phyloP scores from a whole-genome alignment of 2,797 vertebrate genomes.

The Chaetodon trifasciatus region DNA sequence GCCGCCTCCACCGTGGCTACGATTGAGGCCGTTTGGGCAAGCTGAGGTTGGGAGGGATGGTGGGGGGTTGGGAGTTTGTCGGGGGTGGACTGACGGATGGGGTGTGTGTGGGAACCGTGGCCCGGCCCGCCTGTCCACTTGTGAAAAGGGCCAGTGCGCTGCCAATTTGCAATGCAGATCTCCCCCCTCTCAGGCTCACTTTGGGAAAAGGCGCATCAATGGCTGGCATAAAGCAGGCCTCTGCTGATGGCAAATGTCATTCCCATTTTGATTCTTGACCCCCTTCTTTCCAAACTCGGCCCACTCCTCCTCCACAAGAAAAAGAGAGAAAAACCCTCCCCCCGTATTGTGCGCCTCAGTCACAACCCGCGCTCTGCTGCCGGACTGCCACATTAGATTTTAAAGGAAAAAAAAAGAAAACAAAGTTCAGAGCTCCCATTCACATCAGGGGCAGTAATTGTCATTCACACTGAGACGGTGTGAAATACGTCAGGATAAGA shows the following conservation, averaged over 20 bases:
- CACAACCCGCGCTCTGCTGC: slow-evolving; percentile 44
- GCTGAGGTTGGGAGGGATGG: slow-evolving; percentile 39
- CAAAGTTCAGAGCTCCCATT: slow-evolving; percentile 74
- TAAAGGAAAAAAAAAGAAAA: slow-evolving; percentile 46
- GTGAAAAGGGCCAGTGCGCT: slow-evolving; percentile 73
- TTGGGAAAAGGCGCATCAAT: slow-evolving; percentile 76
- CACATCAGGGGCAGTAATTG: slow-evolving; percentile 69
- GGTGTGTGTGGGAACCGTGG: slow-evolving; percentile 82
- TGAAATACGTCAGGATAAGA: slow-evolving; percentile 77
- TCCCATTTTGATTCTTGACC: slow-evolving; percentile 85
- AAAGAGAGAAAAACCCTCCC: slow-evolving; percentile 15
- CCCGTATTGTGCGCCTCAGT: slow-evolving; percentile 61
- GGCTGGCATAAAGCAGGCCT: slow-evolving; percentile 69
- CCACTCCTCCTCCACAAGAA: slow-evolving; percentile 14
- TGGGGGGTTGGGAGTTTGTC: slow-evolving; percentile 24
- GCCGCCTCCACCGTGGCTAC: slow-evolving; percentile 43
- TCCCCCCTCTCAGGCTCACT: slow-evolving; percentile 43
- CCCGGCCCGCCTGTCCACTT: slow-evolving; percentile 72
- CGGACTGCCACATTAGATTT: slow-evolving; percentile 58
- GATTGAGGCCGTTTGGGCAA: slow-evolving; percentile 57
- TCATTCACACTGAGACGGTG: slow-evolving; percentile 69
- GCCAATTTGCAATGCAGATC: slow-evolving; percentile 84
- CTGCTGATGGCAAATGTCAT: slow-evolving; percentile 83
- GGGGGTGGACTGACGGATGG: slow-evolving; percentile 64
- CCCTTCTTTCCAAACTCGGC: slow-evolving; percentile 25